Percentiles rank a stretch among this genome's conserved stretches.
Evolutionary conservation across 2,888 invertebrate genomes (phyloP).

Genomic region (Erebia ligea): DNA sequence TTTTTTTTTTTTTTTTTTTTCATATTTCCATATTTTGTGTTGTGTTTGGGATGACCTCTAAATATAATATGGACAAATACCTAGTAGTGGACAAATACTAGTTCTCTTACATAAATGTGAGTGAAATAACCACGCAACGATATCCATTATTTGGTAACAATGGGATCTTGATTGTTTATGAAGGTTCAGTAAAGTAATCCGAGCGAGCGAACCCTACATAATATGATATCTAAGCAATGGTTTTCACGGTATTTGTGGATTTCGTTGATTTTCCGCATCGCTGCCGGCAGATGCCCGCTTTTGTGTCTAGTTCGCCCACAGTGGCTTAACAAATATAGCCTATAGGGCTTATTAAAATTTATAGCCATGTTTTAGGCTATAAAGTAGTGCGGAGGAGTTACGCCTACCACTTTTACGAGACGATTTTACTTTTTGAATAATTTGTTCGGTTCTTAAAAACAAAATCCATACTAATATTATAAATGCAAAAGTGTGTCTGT

Average conservation of each 20-base stretch:
- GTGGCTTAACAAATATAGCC: not conserved
- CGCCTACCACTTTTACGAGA: not conserved
- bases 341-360: constrained; percentile 6
- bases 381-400: too few species aligned
- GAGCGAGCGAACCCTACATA: not conserved
- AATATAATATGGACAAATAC: too few species aligned
- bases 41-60: too few species aligned
- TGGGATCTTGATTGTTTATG: constrained; percentile 19
- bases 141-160: constrained; percentile 12
- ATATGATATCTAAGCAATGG: constrained; percentile 10
- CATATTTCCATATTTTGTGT: too few species aligned
- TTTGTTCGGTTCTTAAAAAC: too few species aligned
- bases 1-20: too few species aligned
- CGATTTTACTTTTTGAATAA: too few species aligned
- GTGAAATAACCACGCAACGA: not conserved
- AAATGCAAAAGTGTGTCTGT: too few species aligned
- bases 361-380: too few species aligned
- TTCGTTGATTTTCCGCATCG: constrained; percentile 5
- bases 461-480: too few species aligned
- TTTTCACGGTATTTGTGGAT: constrained; percentile 14
- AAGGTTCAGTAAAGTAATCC: constrained; percentile 16
- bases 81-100: too few species aligned
- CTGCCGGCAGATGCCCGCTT: not conserved
- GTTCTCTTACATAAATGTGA: not conserved
- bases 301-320: not conserved